Evolutionary conservation across 1,140 invertebrate species (phyloP), one percentile per base, ranked within the genome.

Genomic region (Drosophila pallidifrons): DNA sequence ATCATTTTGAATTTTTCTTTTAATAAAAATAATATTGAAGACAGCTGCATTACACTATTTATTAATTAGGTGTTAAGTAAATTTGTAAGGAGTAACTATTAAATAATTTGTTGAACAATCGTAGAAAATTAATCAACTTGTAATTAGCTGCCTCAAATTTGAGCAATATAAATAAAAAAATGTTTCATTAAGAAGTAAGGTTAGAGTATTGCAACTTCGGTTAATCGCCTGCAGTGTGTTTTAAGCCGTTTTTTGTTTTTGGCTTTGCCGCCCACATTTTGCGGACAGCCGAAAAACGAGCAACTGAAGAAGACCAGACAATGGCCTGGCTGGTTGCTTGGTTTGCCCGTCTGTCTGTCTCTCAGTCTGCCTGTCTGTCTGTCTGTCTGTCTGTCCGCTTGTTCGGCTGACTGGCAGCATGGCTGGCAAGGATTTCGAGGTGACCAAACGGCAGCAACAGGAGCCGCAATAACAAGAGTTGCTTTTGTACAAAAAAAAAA

Each of bases 361-460:
- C 30, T 30, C 4, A 28, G 65, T 28, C 15, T n/a, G n/a, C n/a
- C n/a, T n/a, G n/a, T 20, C 16, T 16, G 20, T 13, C 35, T 15
- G 49, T 35, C 6, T 45, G 66, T 32, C 13, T 15, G 55, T n/a
- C 71, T 83, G 67, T 13, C 16, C 20, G 20, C 20, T 25, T 25
- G 20, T 25, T 25, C 20, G 20, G 20, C 20, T 28, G 55, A 20
- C 1, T 10, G 43, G 16, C 13, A 28, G 66, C 57, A 30, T 69
- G 54, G 45, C 75, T 70, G 76, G 79, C 71, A 79, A 79, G 82
- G 79, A 86, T 86, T 87, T 70, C 61, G 76, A 87, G 66, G 66
- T 70, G 72, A 70, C 72, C 72, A 61, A 69, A 51, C 49, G 65
- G 61, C 72, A 69, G 83, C 80, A 88, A 88, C 83, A 87, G 82